Conservation (phyloP, 2,888 invertebrate genomes). For the Drosophila suboccidentalis region DNA sequence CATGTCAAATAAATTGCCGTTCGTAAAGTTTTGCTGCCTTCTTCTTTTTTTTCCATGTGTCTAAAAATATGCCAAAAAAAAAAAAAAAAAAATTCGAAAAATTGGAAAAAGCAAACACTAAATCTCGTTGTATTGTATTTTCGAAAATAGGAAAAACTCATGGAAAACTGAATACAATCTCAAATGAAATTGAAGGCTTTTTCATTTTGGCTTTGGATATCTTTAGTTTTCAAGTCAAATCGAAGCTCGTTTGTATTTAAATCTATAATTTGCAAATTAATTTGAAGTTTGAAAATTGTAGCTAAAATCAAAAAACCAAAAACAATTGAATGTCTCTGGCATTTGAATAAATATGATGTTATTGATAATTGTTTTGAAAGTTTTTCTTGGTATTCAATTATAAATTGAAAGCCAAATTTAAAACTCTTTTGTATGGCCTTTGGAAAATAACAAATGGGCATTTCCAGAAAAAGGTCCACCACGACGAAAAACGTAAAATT, state of each 20-base stretch:
- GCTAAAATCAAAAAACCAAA: too few species aligned
- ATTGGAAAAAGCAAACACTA: constrained; percentile 43
- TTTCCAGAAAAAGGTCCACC: too few species aligned
- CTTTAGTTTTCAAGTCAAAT: background rate
- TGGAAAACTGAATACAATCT: constrained; percentile 40
- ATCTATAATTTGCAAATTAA: too few species aligned
- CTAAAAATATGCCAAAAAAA: constrained; percentile 64
- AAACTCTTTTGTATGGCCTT: too few species aligned
- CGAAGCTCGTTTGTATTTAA: background rate
- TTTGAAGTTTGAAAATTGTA: too few species aligned
- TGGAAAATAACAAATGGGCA: background rate
- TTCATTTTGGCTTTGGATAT: constrained; percentile 1
- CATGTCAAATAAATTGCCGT: constrained; percentile 60
- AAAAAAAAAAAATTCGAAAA: constrained; percentile 13
- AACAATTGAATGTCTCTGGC: too few species aligned
- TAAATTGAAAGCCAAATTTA: background rate
- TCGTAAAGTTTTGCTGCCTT: constrained; percentile 41
- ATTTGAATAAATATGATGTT: too few species aligned
- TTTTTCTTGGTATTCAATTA: too few species aligned
- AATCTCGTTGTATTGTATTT: constrained; percentile 33
- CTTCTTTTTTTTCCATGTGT: constrained; percentile 51
- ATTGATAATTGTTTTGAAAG: too few species aligned
- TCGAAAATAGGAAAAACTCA: constrained; percentile 18
- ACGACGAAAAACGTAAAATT: too few species aligned
- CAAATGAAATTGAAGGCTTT: constrained; percentile 18